Percentiles rank a stretch among this genome's conserved stretches.
phyloP scores from a whole-genome alignment of 2,888 invertebrate genomes.

The Chrysolina americana region DNA sequence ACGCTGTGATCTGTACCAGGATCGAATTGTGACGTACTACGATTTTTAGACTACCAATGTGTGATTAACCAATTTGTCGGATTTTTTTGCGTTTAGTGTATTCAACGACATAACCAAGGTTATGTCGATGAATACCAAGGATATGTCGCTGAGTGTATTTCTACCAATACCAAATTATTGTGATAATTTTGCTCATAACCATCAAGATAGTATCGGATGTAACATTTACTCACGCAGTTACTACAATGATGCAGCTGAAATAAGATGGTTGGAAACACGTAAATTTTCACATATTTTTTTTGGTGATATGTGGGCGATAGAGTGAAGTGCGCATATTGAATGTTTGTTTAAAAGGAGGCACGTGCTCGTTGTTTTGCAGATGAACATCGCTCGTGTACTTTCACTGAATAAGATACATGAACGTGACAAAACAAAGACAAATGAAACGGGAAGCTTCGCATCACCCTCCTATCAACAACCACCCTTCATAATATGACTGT shows the following conservation, averaged over 20 bases:
- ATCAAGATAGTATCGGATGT: not conserved
- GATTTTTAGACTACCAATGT: too few species aligned
- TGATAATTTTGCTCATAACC: too few species aligned
- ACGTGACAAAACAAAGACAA: conserved; percentile 59
- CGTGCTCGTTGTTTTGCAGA: conserved; percentile 61
- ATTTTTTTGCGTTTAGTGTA: too few species aligned
- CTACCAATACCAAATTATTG: too few species aligned
- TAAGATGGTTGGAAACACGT: not conserved
- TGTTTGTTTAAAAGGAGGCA: conserved; percentile 68
- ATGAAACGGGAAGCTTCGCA: conserved; percentile 53
- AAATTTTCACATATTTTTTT: not conserved
- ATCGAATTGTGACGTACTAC: too few species aligned
- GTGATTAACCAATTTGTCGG: too few species aligned
- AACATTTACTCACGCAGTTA: not conserved
- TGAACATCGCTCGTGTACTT: conserved; percentile 38
- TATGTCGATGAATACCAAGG: too few species aligned
- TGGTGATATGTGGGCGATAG: conserved; percentile 32
- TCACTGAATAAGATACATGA: conserved; percentile 49
- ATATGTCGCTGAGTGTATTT: too few species aligned
- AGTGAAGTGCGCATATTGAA: conserved; percentile 58
- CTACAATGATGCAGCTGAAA: not conserved
- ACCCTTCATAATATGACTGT: conserved; percentile 34
- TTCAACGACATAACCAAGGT: too few species aligned
- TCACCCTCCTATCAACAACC: conserved; percentile 48
- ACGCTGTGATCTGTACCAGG: too few species aligned